These are phyloP conservation scores for Melanotaenia nigrans DNA, from an alignment of 2,797 vertebrate species.

Conservation along the genomic window DNA sequence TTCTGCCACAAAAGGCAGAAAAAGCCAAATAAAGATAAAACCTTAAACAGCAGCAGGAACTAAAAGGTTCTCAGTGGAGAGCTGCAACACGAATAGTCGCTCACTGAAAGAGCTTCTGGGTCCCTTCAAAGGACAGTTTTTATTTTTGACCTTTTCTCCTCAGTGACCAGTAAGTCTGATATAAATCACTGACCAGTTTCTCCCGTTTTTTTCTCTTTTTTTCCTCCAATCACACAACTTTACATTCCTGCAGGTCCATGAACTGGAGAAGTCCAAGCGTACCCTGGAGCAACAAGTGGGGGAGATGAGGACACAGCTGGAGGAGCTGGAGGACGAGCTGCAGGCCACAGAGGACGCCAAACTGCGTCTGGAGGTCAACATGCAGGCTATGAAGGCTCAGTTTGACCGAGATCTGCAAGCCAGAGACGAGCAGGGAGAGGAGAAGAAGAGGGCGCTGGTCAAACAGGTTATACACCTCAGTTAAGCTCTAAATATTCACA, in stretches of 20 bases:
- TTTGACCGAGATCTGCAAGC: slow-evolving; percentile 94
- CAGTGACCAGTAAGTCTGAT: too few species aligned
- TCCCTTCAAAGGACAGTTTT: too few species aligned
- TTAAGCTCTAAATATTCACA: not conserved
- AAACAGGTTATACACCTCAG: slow-evolving; percentile 83
- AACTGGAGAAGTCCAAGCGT: slow-evolving; percentile 92
- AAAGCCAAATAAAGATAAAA: too few species aligned
- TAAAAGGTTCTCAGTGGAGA: too few species aligned
- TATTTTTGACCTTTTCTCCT: too few species aligned
- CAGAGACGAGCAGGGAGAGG: slow-evolving; percentile 94
- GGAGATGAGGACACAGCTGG: slow-evolving; percentile 97
- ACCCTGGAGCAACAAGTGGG: slow-evolving; percentile 93
- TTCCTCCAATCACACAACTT: not conserved
- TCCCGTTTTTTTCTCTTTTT: too few species aligned
- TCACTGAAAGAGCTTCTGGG: too few species aligned
- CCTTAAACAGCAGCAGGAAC: too few species aligned
- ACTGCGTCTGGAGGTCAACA: slow-evolving; percentile 96
- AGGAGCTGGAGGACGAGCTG: slow-evolving; percentile 96
- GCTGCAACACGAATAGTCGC: too few species aligned
- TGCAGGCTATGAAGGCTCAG: slow-evolving; percentile 97
- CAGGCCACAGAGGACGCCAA: slow-evolving; percentile 97
- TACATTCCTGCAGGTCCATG: slow-evolving; percentile 86
- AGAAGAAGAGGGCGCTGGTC: slow-evolving; percentile 93
- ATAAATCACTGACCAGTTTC: too few species aligned
- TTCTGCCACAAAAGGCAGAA: too few species aligned